These are phyloP conservation scores for Machimus rusticus DNA, from an alignment of 2,888 invertebrate species.

Conservation along the genomic window DNA sequence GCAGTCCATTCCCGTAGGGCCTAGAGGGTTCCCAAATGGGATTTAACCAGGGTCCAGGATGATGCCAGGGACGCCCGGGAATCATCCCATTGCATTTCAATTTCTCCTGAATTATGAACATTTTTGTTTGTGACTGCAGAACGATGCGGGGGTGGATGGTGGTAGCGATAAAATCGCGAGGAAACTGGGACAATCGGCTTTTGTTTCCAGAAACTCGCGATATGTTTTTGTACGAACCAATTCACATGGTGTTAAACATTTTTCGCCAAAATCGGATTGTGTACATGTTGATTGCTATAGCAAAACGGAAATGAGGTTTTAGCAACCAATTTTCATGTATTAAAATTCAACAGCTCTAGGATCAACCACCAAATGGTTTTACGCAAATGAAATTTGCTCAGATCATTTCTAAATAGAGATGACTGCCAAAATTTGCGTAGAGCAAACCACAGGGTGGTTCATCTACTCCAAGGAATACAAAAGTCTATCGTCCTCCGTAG, in stretches of 20 bases:
- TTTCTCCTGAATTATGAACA: slow-evolving; percentile 22
- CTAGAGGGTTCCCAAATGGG: too few relatives aligned
- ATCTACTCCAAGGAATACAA: neutral
- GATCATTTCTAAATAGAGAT: neutral
- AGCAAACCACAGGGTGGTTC: neutral
- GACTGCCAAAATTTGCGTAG: neutral
- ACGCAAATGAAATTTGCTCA: neutral
- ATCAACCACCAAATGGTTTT: neutral
- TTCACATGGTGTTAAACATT: slow-evolving; percentile 21
- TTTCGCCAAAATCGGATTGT: slow-evolving; percentile 19
- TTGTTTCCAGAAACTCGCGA: neutral
- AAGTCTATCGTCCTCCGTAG: neutral
- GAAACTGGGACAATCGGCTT: slow-evolving; percentile 35
- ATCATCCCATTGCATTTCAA: slow-evolving; percentile 16
- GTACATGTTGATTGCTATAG: slow-evolving; percentile 10
- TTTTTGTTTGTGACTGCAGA: neutral
- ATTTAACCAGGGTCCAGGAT: neutral
- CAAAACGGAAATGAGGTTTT: slow-evolving; percentile 30
- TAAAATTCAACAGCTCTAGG: neutral
- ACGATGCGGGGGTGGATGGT: neutral
- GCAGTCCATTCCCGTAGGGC: neutral
- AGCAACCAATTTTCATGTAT: slow-evolving; percentile 35
- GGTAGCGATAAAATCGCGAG: neutral
- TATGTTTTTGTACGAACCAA: neutral
- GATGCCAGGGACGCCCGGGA: neutral